Conservation (phyloP, 2,888 invertebrate genomes). For the Agonopterix alstromeriana region DNA sequence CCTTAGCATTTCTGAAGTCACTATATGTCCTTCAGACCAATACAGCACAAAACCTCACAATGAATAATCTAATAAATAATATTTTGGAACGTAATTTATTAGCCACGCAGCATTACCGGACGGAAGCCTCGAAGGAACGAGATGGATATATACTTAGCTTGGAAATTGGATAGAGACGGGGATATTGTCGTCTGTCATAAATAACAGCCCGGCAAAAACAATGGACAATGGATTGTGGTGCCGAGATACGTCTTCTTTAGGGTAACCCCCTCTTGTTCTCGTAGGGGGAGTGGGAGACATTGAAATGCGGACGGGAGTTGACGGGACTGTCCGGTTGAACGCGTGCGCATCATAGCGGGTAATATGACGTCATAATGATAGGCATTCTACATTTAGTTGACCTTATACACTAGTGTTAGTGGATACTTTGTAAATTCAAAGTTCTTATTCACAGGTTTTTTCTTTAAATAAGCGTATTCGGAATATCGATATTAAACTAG, state of each 20-base stretch:
- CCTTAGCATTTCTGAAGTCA: constrained; percentile 28
- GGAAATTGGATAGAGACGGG: constrained; percentile 39
- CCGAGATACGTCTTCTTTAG: constrained; percentile 74
- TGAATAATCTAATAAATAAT: constrained; percentile 77
- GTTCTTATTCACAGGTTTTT: no score
- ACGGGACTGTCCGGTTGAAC: constrained; percentile 22
- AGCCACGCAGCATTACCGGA: constrained; percentile 59
- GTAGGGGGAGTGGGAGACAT: constrained; percentile 17
- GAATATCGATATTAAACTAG: no score
- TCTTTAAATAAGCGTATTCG: no score
- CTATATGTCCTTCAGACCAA: constrained; percentile 64
- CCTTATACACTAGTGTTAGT: no score
- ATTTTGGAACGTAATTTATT: constrained; percentile 71
- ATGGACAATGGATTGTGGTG: constrained; percentile 74
- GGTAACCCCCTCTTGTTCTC: constrained; percentile 13
- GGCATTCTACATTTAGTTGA: no score
- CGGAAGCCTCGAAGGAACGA: constrained; percentile 56
- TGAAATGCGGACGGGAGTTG: constrained; percentile 18
- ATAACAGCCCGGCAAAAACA: constrained; percentile 72
- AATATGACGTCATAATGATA: not conserved
- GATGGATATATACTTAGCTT: constrained; percentile 19
- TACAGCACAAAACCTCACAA: constrained; percentile 62
- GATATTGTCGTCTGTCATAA: constrained; percentile 65
- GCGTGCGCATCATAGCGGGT: constrained; percentile 33
- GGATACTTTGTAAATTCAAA: no score